phyloP scores from a whole-genome alignment of 2,888 invertebrate genomes.

The Stegophylla sp. region DNA sequence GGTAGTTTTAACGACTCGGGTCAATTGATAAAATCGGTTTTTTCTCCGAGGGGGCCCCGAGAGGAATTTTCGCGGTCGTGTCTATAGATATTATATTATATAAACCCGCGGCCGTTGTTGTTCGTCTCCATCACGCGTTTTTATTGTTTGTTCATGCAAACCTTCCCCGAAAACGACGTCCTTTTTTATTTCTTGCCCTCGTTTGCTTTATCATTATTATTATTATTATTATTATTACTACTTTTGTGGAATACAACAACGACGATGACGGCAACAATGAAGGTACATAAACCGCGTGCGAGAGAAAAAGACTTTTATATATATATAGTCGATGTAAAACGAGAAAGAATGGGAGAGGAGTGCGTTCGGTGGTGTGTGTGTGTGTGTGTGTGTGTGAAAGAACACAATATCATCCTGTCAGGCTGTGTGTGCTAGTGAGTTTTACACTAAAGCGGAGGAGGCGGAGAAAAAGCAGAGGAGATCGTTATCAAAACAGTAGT shows the following conservation, averaged over 20 bases:
- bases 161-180: constrained; percentile 24
- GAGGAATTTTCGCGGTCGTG: constrained; percentile 25
- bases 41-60: not conserved
- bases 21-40: constrained; percentile 42
- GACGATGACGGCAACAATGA: constrained; percentile 30
- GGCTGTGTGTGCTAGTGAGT: constrained; percentile 11
- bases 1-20: constrained; percentile 41
- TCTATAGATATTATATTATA: not conserved
- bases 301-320: not conserved
- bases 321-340: not conserved
- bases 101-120: constrained; percentile 1
- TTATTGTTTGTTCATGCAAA: constrained; percentile 25
- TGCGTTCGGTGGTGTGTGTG: not conserved
- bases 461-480: constrained; percentile 31
- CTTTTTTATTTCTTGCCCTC: constrained; percentile 9
- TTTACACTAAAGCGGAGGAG: constrained; percentile 16
- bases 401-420: constrained; percentile 50
- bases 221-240: not conserved
- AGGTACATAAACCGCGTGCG: constrained; percentile 4
- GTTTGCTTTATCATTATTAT: constrained; percentile 30
- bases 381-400: not conserved
- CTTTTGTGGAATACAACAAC: not conserved
- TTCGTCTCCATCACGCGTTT: constrained; percentile 13
- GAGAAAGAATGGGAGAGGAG: not conserved
- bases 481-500: constrained; percentile 54